Evolutionary conservation across 1,140 invertebrate species (phyloP), one percentile per base, ranked within the genome.

Genomic region (Aphidius gifuensis): DNA sequence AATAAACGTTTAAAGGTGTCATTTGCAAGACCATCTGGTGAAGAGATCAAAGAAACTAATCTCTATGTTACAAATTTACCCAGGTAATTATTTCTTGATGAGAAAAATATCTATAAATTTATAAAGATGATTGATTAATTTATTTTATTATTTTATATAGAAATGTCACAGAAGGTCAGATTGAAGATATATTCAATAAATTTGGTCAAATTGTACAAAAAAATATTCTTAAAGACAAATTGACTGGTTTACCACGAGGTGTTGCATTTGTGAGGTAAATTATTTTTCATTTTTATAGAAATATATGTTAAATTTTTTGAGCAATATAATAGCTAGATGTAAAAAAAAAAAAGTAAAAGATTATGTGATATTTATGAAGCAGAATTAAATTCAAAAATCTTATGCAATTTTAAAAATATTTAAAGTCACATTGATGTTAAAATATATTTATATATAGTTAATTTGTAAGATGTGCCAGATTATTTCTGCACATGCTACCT

Each of bases 1-100:
- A 92, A 93, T 77, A 85, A 85, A 68, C 75, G 80, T 61, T 80
- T 85, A 57, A 83, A 91, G 83, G 94, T 97, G 39, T 96, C 94
- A 23, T 95, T 92, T 80, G 93, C 94, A 16, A 82, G 94, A 67
- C 94, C 93, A 5, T 91, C 92, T 48, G 91, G 92, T 16, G 93
- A 97, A 65, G 90, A 93, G 61, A 94, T 95, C 66, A 97, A 97
- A 79, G 93, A 95, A 77, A 95, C 94, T 9, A 98, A 98, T 82
- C 83, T 97, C 44, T 98, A 97, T 81, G 88, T 98, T 57, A 91
- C 92, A 60, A 96, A 96, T 83, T 83, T 98, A 64, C 94, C 94
- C 44, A 89, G 91, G 78, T 85, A 76, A 58, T 48, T 46, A 39
- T 11, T 8, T 38, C 11, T 39, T 39, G 40, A 39, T 5, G 9